Conservation (phyloP, 2,113 vertebrate genomes). For the Panthera uncia region DNA sequence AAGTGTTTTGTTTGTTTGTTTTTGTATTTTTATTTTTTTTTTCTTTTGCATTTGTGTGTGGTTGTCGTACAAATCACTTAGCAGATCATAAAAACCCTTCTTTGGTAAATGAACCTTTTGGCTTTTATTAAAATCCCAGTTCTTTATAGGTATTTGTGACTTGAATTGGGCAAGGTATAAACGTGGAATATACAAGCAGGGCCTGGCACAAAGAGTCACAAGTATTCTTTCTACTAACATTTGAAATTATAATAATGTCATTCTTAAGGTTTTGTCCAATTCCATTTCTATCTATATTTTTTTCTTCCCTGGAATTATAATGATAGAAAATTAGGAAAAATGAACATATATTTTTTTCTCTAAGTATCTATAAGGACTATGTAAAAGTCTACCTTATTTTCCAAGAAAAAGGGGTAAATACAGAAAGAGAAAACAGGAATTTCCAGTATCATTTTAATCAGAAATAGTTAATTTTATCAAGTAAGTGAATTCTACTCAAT, state of each 20-base stretch:
- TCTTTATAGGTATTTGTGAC: background rate
- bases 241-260: background rate
- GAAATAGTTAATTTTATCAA: conserved; percentile 8
- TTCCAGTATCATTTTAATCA: background rate
- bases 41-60: background rate
- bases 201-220: background rate
- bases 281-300: background rate
- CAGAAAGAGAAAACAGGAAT: background rate
- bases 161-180: background rate
- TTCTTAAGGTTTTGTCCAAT: background rate
- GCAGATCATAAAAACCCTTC: background rate
- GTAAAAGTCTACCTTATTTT: conserved; percentile 11
- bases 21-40: conserved; percentile 4
- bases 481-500: conserved; percentile 1
- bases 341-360: background rate
- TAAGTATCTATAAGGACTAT: background rate
- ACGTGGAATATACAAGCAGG: background rate
- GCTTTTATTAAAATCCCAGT: background rate
- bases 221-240: background rate
- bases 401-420: background rate
- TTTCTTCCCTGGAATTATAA: background rate
- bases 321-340: background rate
- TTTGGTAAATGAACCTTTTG: background rate
- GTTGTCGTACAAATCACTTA: background rate
- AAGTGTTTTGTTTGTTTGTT: background rate